A percentile compares a stretch with the other conserved stretches of the same genome.
These are phyloP conservation scores for Lynx canadensis DNA, from an alignment of 2,113 vertebrate genomes.

Conservation along the genomic window DNA sequence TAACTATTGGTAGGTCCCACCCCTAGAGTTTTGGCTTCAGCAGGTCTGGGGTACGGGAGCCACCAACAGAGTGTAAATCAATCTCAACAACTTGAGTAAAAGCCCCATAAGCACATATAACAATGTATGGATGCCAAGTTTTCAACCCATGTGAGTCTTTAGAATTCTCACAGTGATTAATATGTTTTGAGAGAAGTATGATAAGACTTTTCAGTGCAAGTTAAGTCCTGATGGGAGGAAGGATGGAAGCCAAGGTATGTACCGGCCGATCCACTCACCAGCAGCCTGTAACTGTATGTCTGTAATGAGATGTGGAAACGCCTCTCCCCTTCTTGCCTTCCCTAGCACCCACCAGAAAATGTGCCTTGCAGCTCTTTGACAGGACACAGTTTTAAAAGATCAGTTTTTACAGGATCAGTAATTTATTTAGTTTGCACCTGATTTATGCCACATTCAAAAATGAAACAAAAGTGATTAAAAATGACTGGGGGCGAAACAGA, in stretches of 20 bases:
- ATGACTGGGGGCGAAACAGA: not conserved
- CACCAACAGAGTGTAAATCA: slow-evolving; percentile 50
- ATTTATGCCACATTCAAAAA: slow-evolving; percentile 28
- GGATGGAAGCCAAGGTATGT: slow-evolving; percentile 23
- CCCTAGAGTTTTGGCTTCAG: not conserved
- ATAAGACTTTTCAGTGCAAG: slow-evolving; percentile 26
- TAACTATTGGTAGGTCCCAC: not conserved
- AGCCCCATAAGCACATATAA: slow-evolving; percentile 40
- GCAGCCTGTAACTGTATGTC: not conserved
- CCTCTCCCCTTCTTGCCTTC: not conserved
- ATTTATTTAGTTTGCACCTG: not conserved
- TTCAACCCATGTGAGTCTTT: slow-evolving; percentile 41
- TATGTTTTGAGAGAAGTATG: slow-evolving; percentile 55
- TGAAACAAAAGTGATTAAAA: slow-evolving; percentile 52
- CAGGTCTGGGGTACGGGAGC: slow-evolving; percentile 19
- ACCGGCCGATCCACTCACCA: not conserved
- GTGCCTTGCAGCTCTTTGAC: not conserved
- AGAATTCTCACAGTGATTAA: slow-evolving; percentile 60
- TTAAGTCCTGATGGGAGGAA: slow-evolving; percentile 52
- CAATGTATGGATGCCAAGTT: slow-evolving; percentile 14
- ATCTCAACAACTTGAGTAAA: slow-evolving; percentile 36
- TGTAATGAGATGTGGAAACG: not conserved
- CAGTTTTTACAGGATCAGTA: not conserved
- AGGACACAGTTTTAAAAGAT: not conserved
- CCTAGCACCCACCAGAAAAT: not conserved